These are phyloP conservation scores for Druon quercuslanigerum DNA, from an alignment of 1,140 invertebrate genomes.

Conservation along the genomic window DNA sequence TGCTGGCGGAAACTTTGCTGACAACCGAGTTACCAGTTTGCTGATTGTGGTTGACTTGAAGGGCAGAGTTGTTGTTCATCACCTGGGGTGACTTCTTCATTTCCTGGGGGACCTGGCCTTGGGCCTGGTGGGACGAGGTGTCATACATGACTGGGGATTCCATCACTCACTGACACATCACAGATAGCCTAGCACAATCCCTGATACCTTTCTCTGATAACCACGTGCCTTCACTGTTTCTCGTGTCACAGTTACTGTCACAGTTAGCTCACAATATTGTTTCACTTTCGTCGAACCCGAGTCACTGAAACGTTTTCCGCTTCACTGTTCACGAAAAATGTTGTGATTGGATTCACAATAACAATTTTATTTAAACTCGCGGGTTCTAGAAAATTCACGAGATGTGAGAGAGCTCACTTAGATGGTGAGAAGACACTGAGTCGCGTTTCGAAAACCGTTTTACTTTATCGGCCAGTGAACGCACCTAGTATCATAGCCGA, in stretches of 20 bases:
- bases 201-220: conserved; percentile 17
- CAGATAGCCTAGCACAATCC: conserved; percentile 45
- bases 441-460: background rate
- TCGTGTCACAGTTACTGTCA: conserved; percentile 32
- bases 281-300: too few species aligned
- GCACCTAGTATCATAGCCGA: conserved; percentile 15
- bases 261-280: background rate
- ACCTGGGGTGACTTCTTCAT: conserved; percentile 67
- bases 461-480: background rate
- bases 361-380: background rate
- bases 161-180: conserved; percentile 72
- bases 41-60: conserved; percentile 71
- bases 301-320: conserved; percentile 1
- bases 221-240: conserved; percentile 26
- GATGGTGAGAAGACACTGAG: too few species aligned
- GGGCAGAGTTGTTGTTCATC: conserved; percentile 65
- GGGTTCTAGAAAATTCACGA: too few species aligned
- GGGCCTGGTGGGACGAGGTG: conserved; percentile 68
- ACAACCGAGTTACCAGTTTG: conserved; percentile 64
- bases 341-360: background rate
- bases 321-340: background rate
- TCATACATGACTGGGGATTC: conserved; percentile 75
- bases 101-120: conserved; percentile 62
- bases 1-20: conserved; percentile 73
- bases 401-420: too few species aligned